Evolutionary conservation across 1,140 invertebrate genomes (phyloP).

Genomic region (Phthorimaea operculella): DNA sequence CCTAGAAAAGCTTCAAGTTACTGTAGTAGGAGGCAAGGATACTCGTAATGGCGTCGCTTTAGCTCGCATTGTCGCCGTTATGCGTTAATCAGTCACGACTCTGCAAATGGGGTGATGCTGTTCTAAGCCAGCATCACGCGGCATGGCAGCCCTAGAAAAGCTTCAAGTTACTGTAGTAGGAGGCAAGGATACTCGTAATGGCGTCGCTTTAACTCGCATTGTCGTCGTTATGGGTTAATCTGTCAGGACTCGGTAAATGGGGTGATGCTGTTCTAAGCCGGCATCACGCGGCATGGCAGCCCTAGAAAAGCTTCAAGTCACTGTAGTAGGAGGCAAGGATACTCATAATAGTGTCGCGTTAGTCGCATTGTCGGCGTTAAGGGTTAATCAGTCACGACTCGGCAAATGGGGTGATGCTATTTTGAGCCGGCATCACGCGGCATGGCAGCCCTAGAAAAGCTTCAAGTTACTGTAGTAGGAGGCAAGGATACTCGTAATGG

Average conservation of each 20-base stretch:
- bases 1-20: too few relatives aligned
- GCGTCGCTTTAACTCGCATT: constrained; percentile 24
- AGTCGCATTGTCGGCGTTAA: constrained; percentile 28
- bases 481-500: constrained; percentile 34
- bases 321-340: constrained; percentile 37
- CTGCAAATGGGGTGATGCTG: too few relatives aligned
- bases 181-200: constrained; percentile 34
- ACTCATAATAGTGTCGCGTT: constrained; percentile 26
- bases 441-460: too few relatives aligned
- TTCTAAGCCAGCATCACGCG: too few relatives aligned
- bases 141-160: constrained; percentile 7
- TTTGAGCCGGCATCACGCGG: too few relatives aligned
- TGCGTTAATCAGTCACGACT: constrained; percentile 25
- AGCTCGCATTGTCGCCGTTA: constrained; percentile 27
- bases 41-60: constrained; percentile 26
- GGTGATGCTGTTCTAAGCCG: too few relatives aligned
- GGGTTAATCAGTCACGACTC: constrained; percentile 31
- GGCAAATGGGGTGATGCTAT: too few relatives aligned
- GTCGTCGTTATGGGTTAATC: constrained; percentile 31
- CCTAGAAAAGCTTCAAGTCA: too few relatives aligned
- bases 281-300: too few relatives aligned
- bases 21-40: constrained; percentile 33
- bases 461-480: too few relatives aligned
- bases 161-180: constrained; percentile 15
- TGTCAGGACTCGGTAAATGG: constrained; percentile 10